A percentile compares a stretch with the other conserved stretches of the same genome.
Conservation (phyloP, 2,888 invertebrate species). For the Muscina levida region DNA sequence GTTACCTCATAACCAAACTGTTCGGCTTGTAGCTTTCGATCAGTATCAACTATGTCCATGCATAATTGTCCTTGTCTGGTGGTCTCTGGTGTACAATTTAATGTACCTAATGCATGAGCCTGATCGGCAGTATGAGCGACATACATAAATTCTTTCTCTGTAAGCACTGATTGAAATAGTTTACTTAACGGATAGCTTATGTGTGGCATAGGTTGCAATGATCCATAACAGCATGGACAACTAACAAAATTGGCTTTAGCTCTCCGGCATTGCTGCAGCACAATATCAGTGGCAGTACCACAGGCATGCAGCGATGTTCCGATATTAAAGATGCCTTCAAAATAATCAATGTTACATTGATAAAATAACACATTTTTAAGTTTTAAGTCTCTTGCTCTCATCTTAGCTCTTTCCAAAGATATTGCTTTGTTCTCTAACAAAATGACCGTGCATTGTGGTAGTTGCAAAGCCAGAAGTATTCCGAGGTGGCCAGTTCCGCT, state of each 20-base stretch:
- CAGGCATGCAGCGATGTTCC: constrained; percentile 96
- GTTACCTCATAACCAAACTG: constrained; percentile 88
- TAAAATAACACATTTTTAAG: constrained; percentile 88
- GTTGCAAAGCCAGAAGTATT: constrained; percentile 88
- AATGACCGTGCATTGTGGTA: constrained; percentile 89
- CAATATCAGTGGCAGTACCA: constrained; percentile 96
- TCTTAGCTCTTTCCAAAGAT: constrained; percentile 87
- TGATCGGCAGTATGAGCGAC: constrained; percentile 96
- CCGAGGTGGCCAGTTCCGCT: constrained; percentile 97
- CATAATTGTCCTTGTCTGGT: constrained; percentile 89
- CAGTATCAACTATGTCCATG: constrained; percentile 94
- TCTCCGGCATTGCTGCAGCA: constrained; percentile 89
- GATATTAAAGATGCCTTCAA: constrained; percentile 89
- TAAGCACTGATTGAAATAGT: constrained; percentile 80
- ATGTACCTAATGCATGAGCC: constrained; percentile 84
- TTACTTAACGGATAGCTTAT: constrained; percentile 90
- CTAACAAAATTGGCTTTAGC: constrained; percentile 90
- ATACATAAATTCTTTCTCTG: constrained; percentile 84
- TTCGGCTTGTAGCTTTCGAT: constrained; percentile 88
- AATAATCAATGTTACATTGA: constrained; percentile 95
- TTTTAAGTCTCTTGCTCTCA: constrained; percentile 84
- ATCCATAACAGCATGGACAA: constrained; percentile 97
- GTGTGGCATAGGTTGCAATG: constrained; percentile 88
- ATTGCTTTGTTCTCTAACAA: constrained; percentile 95
- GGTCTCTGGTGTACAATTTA: constrained; percentile 77